Base-by-base conservation (phyloP, 2,797 vertebrate genomes). In the Myoxocephalus aenaeus region DNA sequence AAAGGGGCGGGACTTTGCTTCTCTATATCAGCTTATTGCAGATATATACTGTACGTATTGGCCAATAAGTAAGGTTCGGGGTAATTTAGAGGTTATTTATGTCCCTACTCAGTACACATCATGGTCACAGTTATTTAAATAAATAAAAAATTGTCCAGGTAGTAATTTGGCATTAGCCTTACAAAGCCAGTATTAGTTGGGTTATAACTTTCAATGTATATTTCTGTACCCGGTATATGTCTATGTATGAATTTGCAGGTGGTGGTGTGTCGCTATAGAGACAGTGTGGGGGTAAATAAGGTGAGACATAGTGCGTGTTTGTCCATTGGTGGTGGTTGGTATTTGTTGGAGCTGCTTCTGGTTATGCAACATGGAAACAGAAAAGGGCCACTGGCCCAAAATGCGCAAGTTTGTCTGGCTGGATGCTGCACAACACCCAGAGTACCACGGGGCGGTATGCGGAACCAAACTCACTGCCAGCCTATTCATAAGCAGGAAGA, bases 401-500 rank as follows among this genome's bases (percentile, higher is more conserved):
- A 80, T 71, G 67, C 66, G 27, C 69, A 50, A 65, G 59, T 68
- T 76, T 63, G 50, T 73, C 64, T 73, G 75, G 40, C 73, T 86
- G 75, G 70, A 79, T 77, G 48, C 65, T 77, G 73, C 64, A 90
- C 84, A 89, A 87, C 86, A 86, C 75, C 74, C 72, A 67, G 73
- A 83, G 61, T 58, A 81, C 81, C 79, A 88, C 50, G 77, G 77
- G 70, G 64, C 83, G 66, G 81, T 65, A 76, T 75, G 75, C 80
- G 75, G 77, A 63, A 73, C 82, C 66, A 71, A 74, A 90, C 79
- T 78, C 44, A 53, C 65, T 81, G 82, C 81, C 89, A 90, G 73
- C 56, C 86, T 85, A 87, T 91, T 93, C 89, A 90, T 76, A 62
- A 82, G 66, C 86, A 92, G 88, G 85, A 90, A 87, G 81, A 88